These are phyloP conservation scores for Nyctibius bracteatus DNA, from an alignment of 2,113 vertebrate species.

Conservation along the genomic window DNA sequence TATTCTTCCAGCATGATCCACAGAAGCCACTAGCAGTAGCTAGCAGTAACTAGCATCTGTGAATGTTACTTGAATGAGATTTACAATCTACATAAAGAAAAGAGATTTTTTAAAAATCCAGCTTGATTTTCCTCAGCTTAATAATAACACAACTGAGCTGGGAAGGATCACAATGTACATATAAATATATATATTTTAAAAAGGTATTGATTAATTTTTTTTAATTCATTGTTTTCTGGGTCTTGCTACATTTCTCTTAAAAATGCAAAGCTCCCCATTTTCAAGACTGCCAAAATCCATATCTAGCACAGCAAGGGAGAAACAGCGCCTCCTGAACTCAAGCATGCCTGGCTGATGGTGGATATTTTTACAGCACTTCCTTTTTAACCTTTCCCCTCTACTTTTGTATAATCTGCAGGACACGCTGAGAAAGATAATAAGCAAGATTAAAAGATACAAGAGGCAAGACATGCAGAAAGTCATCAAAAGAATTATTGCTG, in stretches of 20 bases:
- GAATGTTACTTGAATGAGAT: not conserved
- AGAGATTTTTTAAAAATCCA: not conserved
- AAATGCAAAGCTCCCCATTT: not conserved
- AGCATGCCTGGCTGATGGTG: not conserved
- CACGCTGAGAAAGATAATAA: constrained; percentile 27
- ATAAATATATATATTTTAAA: not conserved
- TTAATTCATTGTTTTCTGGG: not conserved
- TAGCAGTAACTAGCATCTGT: not conserved
- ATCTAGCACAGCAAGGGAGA: not conserved
- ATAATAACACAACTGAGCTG: not conserved
- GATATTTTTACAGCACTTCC: not conserved
- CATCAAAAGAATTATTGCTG: not conserved
- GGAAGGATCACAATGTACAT: not conserved
- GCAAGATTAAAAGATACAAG: not conserved
- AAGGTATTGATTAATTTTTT: not conserved
- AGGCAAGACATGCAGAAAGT: not conserved
- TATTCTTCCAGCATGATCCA: not conserved
- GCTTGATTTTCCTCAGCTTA: not conserved
- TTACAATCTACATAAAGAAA: not conserved
- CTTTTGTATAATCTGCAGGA: constrained; percentile 1
- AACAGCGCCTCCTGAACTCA: not conserved
- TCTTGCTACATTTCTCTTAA: not conserved
- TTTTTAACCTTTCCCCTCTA: constrained; percentile 9
- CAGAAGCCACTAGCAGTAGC: not conserved
- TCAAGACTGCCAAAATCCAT: constrained; percentile 4